These are phyloP conservation scores for Falcunculus frontatus DNA, from an alignment of 2,113 vertebrate genomes.

Conservation along the genomic window DNA sequence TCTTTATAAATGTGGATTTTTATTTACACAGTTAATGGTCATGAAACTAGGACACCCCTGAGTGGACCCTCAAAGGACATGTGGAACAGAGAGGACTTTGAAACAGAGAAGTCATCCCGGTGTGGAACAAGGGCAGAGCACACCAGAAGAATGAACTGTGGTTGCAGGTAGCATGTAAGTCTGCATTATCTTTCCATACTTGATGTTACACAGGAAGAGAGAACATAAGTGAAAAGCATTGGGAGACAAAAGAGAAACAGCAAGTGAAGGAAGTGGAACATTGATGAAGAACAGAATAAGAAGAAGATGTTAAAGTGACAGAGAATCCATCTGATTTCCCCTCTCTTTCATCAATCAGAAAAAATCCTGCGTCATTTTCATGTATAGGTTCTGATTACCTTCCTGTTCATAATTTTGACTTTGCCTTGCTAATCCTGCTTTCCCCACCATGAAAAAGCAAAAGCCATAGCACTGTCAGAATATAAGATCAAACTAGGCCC, in stretches of 20 bases:
- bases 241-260: background rate
- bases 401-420: background rate
- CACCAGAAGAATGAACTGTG: background rate
- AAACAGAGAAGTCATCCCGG: background rate
- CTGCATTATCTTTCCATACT: background rate
- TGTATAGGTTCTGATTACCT: background rate
- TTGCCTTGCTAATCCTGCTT: background rate
- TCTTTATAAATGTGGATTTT: background rate
- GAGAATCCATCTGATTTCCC: background rate
- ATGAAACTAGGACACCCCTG: background rate
- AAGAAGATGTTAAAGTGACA: background rate
- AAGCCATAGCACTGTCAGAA: background rate
- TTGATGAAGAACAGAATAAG: background rate
- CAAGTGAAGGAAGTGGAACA: background rate
- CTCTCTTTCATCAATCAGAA: background rate
- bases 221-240: background rate
- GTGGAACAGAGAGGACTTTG: background rate
- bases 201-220: background rate
- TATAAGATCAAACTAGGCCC: background rate
- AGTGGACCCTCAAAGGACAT: background rate
- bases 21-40: background rate
- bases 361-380: background rate
- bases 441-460: background rate
- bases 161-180: accelerated
- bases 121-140: background rate